Conservation (phyloP, 1,140 invertebrate species). For the Belonocnema kinseyi region DNA sequence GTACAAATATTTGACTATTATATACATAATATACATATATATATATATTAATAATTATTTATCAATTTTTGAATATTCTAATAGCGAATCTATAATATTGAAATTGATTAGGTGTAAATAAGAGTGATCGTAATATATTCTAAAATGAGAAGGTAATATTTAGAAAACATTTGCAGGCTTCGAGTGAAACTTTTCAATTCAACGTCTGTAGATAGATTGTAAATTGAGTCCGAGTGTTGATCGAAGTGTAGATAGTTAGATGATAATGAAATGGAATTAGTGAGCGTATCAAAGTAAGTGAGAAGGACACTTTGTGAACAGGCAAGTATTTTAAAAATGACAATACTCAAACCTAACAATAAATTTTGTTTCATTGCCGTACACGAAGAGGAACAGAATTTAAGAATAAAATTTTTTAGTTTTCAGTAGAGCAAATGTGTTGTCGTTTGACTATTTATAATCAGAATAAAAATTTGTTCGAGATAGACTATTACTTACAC, state of each 20-base stretch:
- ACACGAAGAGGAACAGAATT: background rate
- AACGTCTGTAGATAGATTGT: conserved; percentile 1
- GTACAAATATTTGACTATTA: too few relatives aligned
- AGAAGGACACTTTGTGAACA: background rate
- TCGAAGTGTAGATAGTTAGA: conserved; percentile 10
- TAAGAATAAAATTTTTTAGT: background rate
- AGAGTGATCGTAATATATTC: background rate
- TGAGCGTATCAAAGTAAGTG: background rate
- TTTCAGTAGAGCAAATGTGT: too few relatives aligned
- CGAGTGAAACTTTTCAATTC: conserved; percentile 15
- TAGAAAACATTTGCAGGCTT: background rate
- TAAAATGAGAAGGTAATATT: background rate
- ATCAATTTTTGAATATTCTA: too few relatives aligned
- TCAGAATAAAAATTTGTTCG: too few relatives aligned
- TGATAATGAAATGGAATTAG: conserved; percentile 5
- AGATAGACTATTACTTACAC: too few relatives aligned
- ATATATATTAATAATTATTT: too few relatives aligned
- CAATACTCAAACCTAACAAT: background rate
- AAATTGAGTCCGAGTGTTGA: conserved; percentile 25
- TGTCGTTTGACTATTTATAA: too few relatives aligned
- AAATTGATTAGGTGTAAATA: background rate
- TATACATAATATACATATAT: too few relatives aligned
- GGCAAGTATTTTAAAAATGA: conserved; percentile 11
- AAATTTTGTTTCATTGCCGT: background rate
- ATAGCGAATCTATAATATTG: too few relatives aligned